Evolutionary conservation across 2,888 invertebrate genomes (phyloP).

Genomic region (Sinotaia quadrata): DNA sequence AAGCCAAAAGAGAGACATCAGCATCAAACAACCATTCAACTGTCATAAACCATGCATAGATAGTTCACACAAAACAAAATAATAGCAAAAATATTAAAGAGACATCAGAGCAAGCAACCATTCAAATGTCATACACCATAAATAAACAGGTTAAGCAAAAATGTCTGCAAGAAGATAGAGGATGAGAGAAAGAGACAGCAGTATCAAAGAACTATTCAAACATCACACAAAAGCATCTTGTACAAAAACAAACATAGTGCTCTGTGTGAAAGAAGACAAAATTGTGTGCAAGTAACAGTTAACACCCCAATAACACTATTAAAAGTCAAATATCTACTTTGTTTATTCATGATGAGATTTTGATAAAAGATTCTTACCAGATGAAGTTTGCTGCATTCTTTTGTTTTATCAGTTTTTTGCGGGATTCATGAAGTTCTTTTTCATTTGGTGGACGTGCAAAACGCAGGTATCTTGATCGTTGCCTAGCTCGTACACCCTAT

Average conservation of each 20-base stretch:
- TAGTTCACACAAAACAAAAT: no score
- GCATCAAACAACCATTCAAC: no score
- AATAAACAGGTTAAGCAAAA: no score
- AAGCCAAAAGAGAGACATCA: no score
- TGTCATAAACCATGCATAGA: no score
- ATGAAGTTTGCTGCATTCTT: constrained; percentile 63
- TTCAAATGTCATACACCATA: no score
- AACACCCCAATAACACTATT: neutral
- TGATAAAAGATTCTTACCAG: constrained; percentile 45
- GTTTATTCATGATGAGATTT: neutral
- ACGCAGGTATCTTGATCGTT: constrained; percentile 68
- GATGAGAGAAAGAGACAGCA: neutral
- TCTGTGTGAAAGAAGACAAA: neutral
- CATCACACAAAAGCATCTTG: neutral
- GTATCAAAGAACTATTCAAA: neutral
- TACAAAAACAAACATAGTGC: neutral
- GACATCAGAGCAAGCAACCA: no score
- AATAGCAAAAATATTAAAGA: no score
- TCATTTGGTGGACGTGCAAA: constrained; percentile 71
- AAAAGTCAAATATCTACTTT: neutral
- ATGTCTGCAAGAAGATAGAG: neutral
- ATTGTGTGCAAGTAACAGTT: neutral
- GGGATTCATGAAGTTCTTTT: constrained; percentile 66
- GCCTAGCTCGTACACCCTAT: constrained; percentile 68
- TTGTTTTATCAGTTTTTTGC: constrained; percentile 68